These are phyloP conservation scores for Odocoileus virginianus DNA, from an alignment of 2,113 vertebrate species.

Conservation along the genomic window DNA sequence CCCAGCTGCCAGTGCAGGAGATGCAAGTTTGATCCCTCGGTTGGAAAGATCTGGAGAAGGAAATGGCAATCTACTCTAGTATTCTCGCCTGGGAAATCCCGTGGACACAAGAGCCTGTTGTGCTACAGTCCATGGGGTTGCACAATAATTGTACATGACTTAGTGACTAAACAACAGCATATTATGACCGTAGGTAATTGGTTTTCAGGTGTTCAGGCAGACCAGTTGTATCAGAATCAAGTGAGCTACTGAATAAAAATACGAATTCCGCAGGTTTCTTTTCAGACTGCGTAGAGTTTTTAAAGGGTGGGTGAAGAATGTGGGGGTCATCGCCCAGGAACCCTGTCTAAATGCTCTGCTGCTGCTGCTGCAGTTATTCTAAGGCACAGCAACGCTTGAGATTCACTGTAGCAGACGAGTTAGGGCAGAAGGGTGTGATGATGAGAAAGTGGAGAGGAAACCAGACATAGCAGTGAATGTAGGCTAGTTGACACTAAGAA, in stretches of 20 bases:
- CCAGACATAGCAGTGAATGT: neutral
- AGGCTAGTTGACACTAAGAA: neutral
- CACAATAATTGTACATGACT: neutral
- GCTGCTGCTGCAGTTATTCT: neutral
- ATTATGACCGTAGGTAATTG: neutral
- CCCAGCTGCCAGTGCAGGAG: neutral
- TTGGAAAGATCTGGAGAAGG: neutral
- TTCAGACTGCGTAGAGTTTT: neutral
- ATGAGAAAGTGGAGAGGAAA: constrained; percentile 2
- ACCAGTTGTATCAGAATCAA: neutral
- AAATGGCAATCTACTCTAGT: neutral
- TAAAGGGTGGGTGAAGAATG: neutral
- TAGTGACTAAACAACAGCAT: neutral
- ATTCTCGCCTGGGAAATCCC: neutral
- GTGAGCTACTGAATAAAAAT: neutral
- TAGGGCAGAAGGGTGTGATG: neutral
- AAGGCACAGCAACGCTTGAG: neutral
- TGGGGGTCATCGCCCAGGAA: neutral
- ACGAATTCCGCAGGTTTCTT: neutral
- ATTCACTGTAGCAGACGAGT: neutral
- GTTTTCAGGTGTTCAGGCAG: constrained; percentile 20
- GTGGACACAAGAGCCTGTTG: neutral
- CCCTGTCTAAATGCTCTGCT: neutral
- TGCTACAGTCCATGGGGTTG: neutral
- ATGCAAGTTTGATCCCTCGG: neutral